A percentile compares a stretch with the other conserved stretches of the same genome.
Conservation (phyloP, 2,888 invertebrate genomes). For the Amblyjoppa fuscipennis region DNA sequence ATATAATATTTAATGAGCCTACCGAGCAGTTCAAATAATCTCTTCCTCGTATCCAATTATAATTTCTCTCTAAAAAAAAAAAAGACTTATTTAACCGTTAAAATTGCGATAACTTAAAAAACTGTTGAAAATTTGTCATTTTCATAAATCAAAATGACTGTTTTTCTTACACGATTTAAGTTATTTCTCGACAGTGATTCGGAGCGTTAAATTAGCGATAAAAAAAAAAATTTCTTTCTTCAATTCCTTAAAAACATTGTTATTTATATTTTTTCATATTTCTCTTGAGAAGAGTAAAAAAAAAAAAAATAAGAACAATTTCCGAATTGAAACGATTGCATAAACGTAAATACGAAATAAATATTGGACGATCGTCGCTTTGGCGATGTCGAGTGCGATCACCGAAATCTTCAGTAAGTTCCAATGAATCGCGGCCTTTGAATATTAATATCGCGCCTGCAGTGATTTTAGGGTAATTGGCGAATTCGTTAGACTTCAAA, state of each 20-base stretch:
- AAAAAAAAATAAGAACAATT: too few species aligned
- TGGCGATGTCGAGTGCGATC: neutral
- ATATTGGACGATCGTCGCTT: neutral
- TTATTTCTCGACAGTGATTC: too few species aligned
- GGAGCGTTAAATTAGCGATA: too few species aligned
- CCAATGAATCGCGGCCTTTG: neutral
- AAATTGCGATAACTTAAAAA: neutral
- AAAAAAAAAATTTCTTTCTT: too few species aligned
- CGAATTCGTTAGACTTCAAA: neutral
- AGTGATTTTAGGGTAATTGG: conserved; percentile 13
- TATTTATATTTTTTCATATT: too few species aligned
- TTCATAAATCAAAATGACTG: neutral
- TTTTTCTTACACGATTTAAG: neutral
- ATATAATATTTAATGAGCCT: conserved; percentile 4
- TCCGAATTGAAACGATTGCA: neutral
- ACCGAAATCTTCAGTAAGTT: neutral
- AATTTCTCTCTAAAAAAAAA: neutral
- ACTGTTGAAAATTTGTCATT: neutral
- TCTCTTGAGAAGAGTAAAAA: too few species aligned
- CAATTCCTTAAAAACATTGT: too few species aligned
- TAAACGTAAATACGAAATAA: neutral
- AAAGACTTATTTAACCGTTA: neutral
- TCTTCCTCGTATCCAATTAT: neutral
- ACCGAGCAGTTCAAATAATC: neutral
- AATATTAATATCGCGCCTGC: neutral